Evolutionary conservation across 2,113 vertebrate species (phyloP), one percentile per base, ranked within the genome.

Genomic region (Grammomys dolichurus): DNA sequence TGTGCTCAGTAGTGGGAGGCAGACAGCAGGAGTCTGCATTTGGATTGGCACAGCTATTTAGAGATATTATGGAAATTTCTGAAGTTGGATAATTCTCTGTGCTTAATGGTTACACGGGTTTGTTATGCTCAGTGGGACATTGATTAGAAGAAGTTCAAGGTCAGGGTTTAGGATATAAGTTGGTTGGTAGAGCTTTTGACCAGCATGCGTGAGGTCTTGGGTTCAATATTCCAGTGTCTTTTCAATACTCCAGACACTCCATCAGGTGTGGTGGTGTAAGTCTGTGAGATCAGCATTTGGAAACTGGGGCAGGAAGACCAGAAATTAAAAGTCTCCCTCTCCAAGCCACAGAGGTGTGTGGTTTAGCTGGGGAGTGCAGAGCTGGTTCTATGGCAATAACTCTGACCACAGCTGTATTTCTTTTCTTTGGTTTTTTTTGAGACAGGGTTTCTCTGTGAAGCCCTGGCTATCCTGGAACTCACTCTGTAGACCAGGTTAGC

Each of bases 11-110:
- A 82, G 54, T 94, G 36, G 87, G 92, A 91, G 46, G 40, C 48
- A 43, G 48, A 78, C 46, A 77, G 51, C 14, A 36, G 60, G 43
- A 72, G 51, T 51, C n/a, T 67, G 58, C 48, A 67, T 40, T 46
- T 65, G 90, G 51, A 96, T 81, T 51, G 51, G 20, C 67, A 86
- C 60, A 70, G 60, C 81, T 92, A 56, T 82, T 93, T 46, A 54
- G 60, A 40, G 31, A 90, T 33, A 56, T 9, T 51, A 10, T 56
- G 40, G 85, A 88, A 51, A 91, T 26, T 31, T 65, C 54, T 51
- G 22, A 91, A 70, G 36, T 5, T 43, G 46, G 63, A 94, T 90
- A 90, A 63, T 7, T 60, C 12, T 7, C 26, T 63, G 12, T 26
- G 70, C 78, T 48, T 70, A n/a, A 36, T 51, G 10, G 16, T 51